These are phyloP conservation scores for Polydrusus tereticollis DNA, from an alignment of 2,888 invertebrate genomes.

Conservation along the genomic window DNA sequence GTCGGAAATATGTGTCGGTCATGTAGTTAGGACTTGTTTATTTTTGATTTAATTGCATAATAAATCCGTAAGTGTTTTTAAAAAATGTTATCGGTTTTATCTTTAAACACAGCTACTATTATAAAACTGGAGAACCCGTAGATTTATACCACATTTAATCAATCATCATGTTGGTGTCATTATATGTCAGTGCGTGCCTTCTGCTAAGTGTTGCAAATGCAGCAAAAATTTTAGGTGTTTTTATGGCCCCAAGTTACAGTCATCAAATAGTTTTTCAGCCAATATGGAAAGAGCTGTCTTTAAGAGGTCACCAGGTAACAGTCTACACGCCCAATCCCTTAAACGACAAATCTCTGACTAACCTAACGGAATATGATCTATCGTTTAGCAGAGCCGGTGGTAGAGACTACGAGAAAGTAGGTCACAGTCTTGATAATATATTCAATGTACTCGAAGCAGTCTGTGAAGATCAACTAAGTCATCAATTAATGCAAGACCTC, in stretches of 20 bases:
- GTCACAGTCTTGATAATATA: constrained; percentile 45
- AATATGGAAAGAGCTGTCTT: constrained; percentile 66
- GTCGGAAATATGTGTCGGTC: too few relatives aligned
- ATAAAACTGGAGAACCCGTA: too few relatives aligned
- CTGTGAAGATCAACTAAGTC: constrained; percentile 50
- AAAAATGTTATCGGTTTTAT: too few relatives aligned
- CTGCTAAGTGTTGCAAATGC: constrained; percentile 19
- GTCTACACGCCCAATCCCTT: constrained; percentile 67
- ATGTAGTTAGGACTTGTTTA: too few relatives aligned
- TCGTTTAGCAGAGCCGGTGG: constrained; percentile 43
- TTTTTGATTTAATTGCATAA: too few relatives aligned
- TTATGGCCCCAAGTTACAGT: constrained; percentile 68
- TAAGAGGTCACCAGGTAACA: constrained; percentile 68
- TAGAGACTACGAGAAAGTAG: constrained; percentile 8
- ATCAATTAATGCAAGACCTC: constrained; percentile 56
- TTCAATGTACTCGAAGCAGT: constrained; percentile 39
- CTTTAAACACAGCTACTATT: too few relatives aligned
- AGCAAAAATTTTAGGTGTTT: constrained; percentile 49
- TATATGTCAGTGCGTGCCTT: constrained; percentile 16
- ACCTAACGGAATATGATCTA: constrained; percentile 64
- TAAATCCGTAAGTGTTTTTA: too few relatives aligned
- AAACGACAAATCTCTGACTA: constrained; percentile 58
- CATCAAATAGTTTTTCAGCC: constrained; percentile 68
- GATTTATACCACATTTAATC: too few relatives aligned
- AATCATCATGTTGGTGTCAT: too few relatives aligned